Base-by-base conservation (phyloP, 2,113 vertebrate genomes). In the Etheostoma spectabile region DNA sequence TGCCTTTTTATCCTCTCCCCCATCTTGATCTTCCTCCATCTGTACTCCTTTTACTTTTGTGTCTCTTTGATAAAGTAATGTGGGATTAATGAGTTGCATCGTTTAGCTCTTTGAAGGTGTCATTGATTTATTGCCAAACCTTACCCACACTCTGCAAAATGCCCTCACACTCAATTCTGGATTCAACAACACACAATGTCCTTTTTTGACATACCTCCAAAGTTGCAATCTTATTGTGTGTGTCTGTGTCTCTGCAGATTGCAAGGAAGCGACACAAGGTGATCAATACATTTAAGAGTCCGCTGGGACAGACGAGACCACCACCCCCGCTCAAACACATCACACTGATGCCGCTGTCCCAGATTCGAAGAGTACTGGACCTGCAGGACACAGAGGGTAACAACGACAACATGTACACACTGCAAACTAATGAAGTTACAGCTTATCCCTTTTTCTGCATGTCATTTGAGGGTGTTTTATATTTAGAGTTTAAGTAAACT, bases 251-350 rank as follows among this genome's bases (percentile, higher is more conserved):
- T 85, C 57, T 91, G 21, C 91, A 99, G 98, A 97, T 99, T 85
- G 98, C 98, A 0, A 97, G 98, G 89, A 99, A 99, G 88, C 93
- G 98, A 24, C 97, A 99, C 90, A 99, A 99, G 90, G 98, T 97
- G 86, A 99, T 99, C 67, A 97, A 96, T 85, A 96, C 95, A 14
- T 99, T 99, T 88, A 96, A 96, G 93, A 99, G 97, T 90, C 97
- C 98, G 0, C 92, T 97, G 86, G 97, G 97, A 38, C 97, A 98
- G 62, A 96, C 96, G 0, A 95, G 98, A 53, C 98, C 97, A 0
- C 96, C 97, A 4, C 96, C 97, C 10, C 96, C 96, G 52, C 97
- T 99, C 57, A 99, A 99, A 82, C 98, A 99, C 87, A 95, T 99
- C 79, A 85, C 95, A 42, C 95, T 99, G 48, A 99, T 99, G 98